A percentile compares a stretch with the other conserved stretches of the same genome.
phyloP scores from a whole-genome alignment of 2,888 invertebrate genomes.

The Amphipyra berbera region DNA sequence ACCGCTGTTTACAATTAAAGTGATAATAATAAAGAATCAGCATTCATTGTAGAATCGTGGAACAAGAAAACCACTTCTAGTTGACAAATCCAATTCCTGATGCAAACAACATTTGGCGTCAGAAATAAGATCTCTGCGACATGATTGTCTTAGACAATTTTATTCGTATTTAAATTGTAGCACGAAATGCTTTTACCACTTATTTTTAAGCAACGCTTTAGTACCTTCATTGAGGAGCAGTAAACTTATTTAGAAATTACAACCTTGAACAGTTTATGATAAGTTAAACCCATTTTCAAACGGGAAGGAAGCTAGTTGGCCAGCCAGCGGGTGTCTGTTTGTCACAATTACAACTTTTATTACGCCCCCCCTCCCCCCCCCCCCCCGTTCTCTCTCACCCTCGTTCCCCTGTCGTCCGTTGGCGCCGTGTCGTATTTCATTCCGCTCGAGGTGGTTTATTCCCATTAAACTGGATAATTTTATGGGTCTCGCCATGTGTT shows the following conservation, averaged over 20 bases:
- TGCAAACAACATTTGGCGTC: too few species aligned
- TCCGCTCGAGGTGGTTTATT: slow-evolving; percentile 45
- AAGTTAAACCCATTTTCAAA: slow-evolving; percentile 1
- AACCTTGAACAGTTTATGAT: slow-evolving; percentile 28
- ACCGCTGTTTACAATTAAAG: too few species aligned
- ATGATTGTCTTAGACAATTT: too few species aligned
- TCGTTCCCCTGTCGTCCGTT: background rate
- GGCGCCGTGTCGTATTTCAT: slow-evolving; percentile 45
- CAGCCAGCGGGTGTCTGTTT: slow-evolving; percentile 21
- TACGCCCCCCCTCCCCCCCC: background rate
- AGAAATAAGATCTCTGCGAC: too few species aligned
- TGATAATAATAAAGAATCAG: too few species aligned
- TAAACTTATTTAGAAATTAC: slow-evolving; percentile 19
- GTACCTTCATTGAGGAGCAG: slow-evolving; percentile 10
- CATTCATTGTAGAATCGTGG: too few species aligned
- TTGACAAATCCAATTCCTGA: too few species aligned
- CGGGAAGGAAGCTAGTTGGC: slow-evolving; percentile 12
- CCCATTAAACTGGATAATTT: slow-evolving; percentile 46
- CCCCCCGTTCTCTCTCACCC: background rate
- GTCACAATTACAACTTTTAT: slow-evolving; percentile 48
- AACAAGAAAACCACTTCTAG: too few species aligned
- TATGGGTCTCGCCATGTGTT: slow-evolving; percentile 44
- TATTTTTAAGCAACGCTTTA: slow-evolving; percentile 3
- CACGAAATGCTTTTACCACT: too few species aligned
- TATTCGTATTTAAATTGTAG: too few species aligned